Percentiles rank a stretch among this genome's conserved stretches.
Evolutionary conservation across 2,113 vertebrate species (phyloP).

Genomic region (Gallinago jamesoni): DNA sequence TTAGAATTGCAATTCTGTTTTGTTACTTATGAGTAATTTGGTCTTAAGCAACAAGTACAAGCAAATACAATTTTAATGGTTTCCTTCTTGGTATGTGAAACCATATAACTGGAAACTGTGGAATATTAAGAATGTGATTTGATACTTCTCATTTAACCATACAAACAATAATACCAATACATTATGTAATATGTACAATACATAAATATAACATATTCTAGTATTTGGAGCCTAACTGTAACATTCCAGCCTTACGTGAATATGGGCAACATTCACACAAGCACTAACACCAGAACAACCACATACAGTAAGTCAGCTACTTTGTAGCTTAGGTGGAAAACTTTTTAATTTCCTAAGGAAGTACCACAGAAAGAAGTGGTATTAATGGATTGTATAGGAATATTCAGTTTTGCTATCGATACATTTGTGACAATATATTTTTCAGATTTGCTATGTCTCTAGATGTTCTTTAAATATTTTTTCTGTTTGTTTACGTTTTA

Average conservation of each 20-base stretch:
- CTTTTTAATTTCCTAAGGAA: not conserved
- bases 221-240: not conserved
- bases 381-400: not conserved
- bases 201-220: not conserved
- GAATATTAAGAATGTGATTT: not conserved
- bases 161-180: not conserved
- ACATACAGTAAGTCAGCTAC: not conserved
- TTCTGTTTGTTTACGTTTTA: slow-evolving; percentile 68
- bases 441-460: not conserved
- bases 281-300: not conserved
- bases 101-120: not conserved
- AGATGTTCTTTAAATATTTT: slow-evolving; percentile 26
- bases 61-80: not conserved
- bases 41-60: not conserved
- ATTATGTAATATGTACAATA: not conserved
- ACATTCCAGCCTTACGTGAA: not conserved
- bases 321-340: not conserved
- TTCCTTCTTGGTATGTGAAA: not conserved
- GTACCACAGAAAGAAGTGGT: not conserved
- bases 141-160: not conserved
- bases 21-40: not conserved
- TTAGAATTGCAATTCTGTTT: not conserved
- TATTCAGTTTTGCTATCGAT: not conserved
- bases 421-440: not conserved
- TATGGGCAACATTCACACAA: not conserved